Conservation (phyloP, 1,140 invertebrate genomes). For the Coenobita brevimanus region DNA sequence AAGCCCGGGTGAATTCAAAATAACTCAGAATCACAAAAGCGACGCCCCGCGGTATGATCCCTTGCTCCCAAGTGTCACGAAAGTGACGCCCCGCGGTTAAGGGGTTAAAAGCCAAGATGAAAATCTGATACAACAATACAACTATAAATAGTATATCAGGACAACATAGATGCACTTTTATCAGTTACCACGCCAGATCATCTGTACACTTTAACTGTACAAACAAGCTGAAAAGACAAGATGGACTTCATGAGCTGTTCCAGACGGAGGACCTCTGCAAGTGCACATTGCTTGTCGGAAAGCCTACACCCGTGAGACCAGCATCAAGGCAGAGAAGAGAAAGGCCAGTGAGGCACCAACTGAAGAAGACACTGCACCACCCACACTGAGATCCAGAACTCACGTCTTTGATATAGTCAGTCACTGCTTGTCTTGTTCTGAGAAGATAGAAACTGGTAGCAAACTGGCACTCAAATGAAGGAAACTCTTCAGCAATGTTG, state of each 20-base stretch:
- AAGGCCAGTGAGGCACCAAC: background rate
- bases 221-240: background rate
- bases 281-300: constrained; percentile 1
- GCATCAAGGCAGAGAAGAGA: background rate
- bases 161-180: background rate
- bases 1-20: too few species aligned
- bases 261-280: background rate
- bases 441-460: background rate
- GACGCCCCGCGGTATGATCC: too few species aligned
- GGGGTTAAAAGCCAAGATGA: background rate
- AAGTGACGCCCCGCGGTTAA: too few species aligned
- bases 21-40: too few species aligned
- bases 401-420: background rate
- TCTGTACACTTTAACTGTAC: background rate
- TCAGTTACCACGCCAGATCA: background rate
- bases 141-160: background rate
- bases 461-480: background rate
- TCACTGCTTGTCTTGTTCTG: background rate
- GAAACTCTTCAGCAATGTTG: background rate
- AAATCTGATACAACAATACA: background rate
- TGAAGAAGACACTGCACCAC: background rate
- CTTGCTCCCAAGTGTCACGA: too few species aligned
- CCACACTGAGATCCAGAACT: background rate
- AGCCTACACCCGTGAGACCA: constrained; percentile 12
- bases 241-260: background rate